Conservation (phyloP, 2,113 vertebrate species). For the Dasyprocta punctata region DNA sequence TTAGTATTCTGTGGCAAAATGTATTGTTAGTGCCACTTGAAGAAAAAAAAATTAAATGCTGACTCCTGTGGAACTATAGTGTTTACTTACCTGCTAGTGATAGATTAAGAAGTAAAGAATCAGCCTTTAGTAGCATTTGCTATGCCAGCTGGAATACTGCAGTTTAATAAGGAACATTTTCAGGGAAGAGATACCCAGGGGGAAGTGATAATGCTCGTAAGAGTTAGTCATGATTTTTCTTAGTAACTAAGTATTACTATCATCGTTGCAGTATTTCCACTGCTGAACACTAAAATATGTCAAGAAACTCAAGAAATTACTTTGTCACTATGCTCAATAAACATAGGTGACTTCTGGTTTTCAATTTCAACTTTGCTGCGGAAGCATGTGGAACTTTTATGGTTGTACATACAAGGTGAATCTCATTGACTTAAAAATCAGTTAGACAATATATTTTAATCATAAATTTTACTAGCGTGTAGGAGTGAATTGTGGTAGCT, state of each 20-base stretch:
- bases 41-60: background rate
- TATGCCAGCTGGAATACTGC: background rate
- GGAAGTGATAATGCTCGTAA: background rate
- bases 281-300: background rate
- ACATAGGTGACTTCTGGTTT: background rate
- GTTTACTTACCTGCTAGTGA: background rate
- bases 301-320: background rate
- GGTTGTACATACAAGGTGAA: background rate
- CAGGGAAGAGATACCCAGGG: background rate
- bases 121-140: background rate
- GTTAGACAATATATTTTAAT: background rate
- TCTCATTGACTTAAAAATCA: background rate
- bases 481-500: background rate
- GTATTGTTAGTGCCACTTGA: background rate
- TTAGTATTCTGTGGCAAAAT: background rate
- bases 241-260: background rate
- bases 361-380: background rate
- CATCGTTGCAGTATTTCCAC: background rate
- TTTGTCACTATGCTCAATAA: background rate
- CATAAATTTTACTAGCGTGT: background rate
- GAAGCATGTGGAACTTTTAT: background rate
- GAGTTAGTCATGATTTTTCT: background rate
- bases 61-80: background rate
- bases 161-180: background rate
- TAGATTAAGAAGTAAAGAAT: background rate